Base-by-base conservation (phyloP, 2,888 invertebrate genomes). In the Perithous albicinctus region DNA sequence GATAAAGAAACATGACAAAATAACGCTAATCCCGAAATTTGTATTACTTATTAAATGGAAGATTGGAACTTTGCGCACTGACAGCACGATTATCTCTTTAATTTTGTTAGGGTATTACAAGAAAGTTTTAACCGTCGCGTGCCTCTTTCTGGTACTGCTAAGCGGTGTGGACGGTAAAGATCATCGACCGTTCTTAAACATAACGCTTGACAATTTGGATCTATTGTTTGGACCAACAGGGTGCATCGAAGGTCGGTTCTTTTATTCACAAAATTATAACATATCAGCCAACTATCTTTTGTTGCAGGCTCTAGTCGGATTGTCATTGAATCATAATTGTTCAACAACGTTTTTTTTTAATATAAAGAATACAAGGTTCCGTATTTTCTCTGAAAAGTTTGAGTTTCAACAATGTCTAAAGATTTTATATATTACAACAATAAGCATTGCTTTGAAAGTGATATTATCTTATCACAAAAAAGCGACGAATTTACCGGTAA, bases 211-310 rank as follows among this genome's bases (percentile, higher is more conserved):
- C 81, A 89, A 89, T 85, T 87, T 91, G 85, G 83, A 87, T 77
- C 86, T 86, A 67, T 84, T 93, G 78, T 93, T 93, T 86, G 92
- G 90, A 87, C 88, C 90, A 82, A 89, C 90, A 43, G 89, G 90
- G 86, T 93, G 93, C 86, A 88, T 93, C 51, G 90, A 91, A 93
- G 93, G 93, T 93, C 91, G 89, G 90, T 90, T 88, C 75, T 85
- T 85, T 84, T 66, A 86, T 72, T 76, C 75, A 72, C 79, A 75
- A 72, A 63, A 82, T 64, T 54, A 78, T 61, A 64, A 41, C 26
- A 35, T 63, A 56, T 66, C 61, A 38, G 46, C 69, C 32, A 38
- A 20, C 7, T 63, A 35, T 54, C n/a, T 70, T 72, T 12, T 46
- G 10, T 29, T 38, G 26, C 5, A 61, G 20, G 41, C 56, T 69